Base-by-base conservation (phyloP, 2,113 vertebrate species). In the Protomyctophum bolini region DNA sequence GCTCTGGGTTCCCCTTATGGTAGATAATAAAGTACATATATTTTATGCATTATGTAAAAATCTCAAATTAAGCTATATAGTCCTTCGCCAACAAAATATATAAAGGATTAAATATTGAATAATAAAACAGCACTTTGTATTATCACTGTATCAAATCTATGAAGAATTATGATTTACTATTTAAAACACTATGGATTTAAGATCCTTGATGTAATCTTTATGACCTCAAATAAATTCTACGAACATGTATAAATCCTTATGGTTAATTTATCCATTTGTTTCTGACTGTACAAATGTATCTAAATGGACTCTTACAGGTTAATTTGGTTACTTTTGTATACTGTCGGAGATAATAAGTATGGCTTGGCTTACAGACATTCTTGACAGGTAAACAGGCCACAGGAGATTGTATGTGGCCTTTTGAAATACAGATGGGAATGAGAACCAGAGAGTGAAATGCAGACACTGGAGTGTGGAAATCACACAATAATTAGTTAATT, bases 381-480 rank as follows among this genome's bases (percentile, higher is more conserved):
- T 33, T 6, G 6, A 6, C 9, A 10, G 21, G 7, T 7, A 66
- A 11, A 6, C 10, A 10, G 21, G 7, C 28, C 48, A 4, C 49
- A n/a, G 63, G 10, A 65, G 29, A 54, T 2, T 15, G 5, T 41
- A 6, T 12, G 15, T 50, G 63, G 52, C 10, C 0, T n/a, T 63
- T 66, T 1, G 14, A 48, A 29, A 67, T 12, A 0, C 0, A 1
- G 8, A 58, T 49, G 10, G 66, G 50, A 14, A 66, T 29, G 54
- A 46, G n/a, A 64, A 54, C 55, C 56, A 66, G 54, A 56, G 54
- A 56, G 54, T n/a, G 54, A 56, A n/a, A n/a, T 10, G n/a, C 11
- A 56, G 54, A 56, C 11, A 56, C 11, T n/a, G 14, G 14, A n/a
- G 10, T 58, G 56, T 28, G 15, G 56, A 58, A 58, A 56, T 3